Base-by-base conservation (phyloP, 1,140 invertebrate genomes). In the Anthonomus grandis region DNA sequence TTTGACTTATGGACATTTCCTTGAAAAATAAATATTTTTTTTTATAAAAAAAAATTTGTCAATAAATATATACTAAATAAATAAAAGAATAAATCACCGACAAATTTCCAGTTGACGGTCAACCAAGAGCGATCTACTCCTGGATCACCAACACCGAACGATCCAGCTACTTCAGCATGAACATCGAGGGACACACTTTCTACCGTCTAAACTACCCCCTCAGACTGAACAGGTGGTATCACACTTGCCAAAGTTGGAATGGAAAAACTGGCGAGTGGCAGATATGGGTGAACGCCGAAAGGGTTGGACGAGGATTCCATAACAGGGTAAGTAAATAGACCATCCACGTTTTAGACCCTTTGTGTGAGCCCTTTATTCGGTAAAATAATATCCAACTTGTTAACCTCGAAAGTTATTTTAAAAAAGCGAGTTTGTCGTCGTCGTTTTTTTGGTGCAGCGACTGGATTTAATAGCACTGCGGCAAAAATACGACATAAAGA, bases 211-310 rank as follows among this genome's bases (percentile, higher is more conserved):
- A 90, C 71, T 91, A 91, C 74, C 88, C 88, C 12, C 67, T 90
- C 44, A 81, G 85, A 64, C 74, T 89, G 61, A 85, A 88, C 74
- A 81, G 84, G 70, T 91, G 89, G 89, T 90, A 90, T 74, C 89
- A 91, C 71, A 83, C 86, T 10, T 91, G 89, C 66, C 84, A 88
- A 63, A 90, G 87, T 48, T 91, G 89, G 89, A 91, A 90, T 70
- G 87, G 87, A 21, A 85, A 83, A 64, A 89, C 87, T 9, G 89
- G 88, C 37, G 88, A 91, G 74, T 91, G 89, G 89, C 88, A 90
- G 75, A 83, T 90, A 48, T 91, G 88, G 87, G 83, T 91, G 38
- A 89, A 90, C 70, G 83, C 84, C 21, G 88, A 90, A 69, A 78
- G 88, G 59, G 86, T 90, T 19, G 88, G 88, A 56, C 79, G 88